Evolutionary conservation across 1,140 invertebrate species (phyloP), one percentile per base, ranked within the genome.

Genomic region (Thrips palmi): DNA sequence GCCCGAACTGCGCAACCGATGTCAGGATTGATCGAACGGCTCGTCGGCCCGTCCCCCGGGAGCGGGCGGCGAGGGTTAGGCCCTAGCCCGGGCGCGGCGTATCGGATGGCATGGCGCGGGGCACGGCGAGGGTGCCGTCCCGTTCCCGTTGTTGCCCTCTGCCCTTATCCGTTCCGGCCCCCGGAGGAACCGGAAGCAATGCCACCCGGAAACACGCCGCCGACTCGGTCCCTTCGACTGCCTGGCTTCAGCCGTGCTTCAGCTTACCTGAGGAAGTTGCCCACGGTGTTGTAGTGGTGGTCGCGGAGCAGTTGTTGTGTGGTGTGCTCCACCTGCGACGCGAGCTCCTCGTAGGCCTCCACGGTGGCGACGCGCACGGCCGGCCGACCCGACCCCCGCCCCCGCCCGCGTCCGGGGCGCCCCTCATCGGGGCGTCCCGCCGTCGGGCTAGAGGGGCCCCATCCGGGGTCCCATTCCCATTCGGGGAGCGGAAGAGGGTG

Each of bases 271-370:
- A 85, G 55, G 55, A 87, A 85, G 52, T 86, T 84, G 52, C 74
- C 75, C 44, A 87, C 70, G 23, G 81, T 87, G 59, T 88, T 81
- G 55, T 91, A 92, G 56, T 78, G 60, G 64, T 85, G 67, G 47
- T 73, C 71, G 47, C 75, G 71, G 47, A 84, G 62, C 49, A 88
- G 64, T 35, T 70, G 70, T 52, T 81, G 77, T 41, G 85, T 67
- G 47, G 73, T 65, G 37, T 71, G 62, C 60, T 87, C 80, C 53
- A 85, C 71, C 42, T 66, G 64, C 20, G 71, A 66, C 46, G 75
- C 76, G 48, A 87, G 64, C 50, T 78, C 68, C 64, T 85, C 78
- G 60, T 85, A 88, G 42, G 74, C 64, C 59, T 71, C 68, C 43
- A 79, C 60, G 38, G 63, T 64, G 33, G 57, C 46, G 43, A 71